Base-by-base conservation (phyloP, 2,888 invertebrate species). In the Xestia sexstrigata region DNA sequence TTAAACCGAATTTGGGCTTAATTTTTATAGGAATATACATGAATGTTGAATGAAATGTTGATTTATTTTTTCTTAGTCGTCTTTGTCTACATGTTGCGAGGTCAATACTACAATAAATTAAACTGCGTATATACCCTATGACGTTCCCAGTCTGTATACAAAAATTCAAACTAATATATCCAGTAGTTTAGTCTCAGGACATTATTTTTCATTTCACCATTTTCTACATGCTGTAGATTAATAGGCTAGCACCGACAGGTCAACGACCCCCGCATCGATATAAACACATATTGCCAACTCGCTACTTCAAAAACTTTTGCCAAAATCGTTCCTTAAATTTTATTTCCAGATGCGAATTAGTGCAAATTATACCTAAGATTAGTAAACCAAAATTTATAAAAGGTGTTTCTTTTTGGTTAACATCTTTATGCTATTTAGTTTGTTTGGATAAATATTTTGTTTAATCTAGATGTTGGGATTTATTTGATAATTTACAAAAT, bases 11-110 rank as follows among this genome's bases (percentile, higher is more conserved):
- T 26, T 35, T 30, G n/a, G 15, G 4, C 39, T 39, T 58, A 49
- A 45, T 47, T 52, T 30, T 35, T 20, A 17, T 17, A 52, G 3
- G 2, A 30, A 39, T 60, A 30, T 15, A 45, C 47, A 49, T 55
- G 23, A 58, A 79, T 70, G n/a, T 9, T 20, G 70, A 58, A 80
- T 69, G 42, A 52, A 39, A 47, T 62, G 39, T 39, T 75, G 4
- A 67, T 0, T 26, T 62, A 2, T 1, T n/a, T 13, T 55, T n/a
- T 55, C n/a, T 5, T 55, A 11, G 55, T 13, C 55, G 55, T n/a
- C n/a, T 26, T 26, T n/a, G 8, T 60, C 1, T 60, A 58, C 26
- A 2, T 6, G 15, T 1, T 30, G 15, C 6, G 6, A 13, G 2
- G 26, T 15, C 26, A 26, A 8, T 58, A 26, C 15, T 7, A 26